Conservation (phyloP, 2,797 vertebrate genomes). For the Artibeus lituratus region DNA sequence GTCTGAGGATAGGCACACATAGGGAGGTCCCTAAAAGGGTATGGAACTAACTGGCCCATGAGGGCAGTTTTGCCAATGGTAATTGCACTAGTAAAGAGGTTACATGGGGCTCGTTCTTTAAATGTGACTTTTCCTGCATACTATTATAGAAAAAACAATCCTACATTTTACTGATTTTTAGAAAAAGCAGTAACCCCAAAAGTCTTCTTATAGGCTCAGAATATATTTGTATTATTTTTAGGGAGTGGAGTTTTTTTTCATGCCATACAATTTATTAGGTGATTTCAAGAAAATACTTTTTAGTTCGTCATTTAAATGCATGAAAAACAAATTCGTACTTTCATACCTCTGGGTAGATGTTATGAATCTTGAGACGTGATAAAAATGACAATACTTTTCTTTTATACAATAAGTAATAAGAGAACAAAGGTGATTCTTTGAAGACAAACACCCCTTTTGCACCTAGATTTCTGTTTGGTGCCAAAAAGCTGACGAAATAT, state of each 20-base stretch:
- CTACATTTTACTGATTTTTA: background rate
- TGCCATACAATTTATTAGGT: background rate
- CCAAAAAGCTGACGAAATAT: background rate
- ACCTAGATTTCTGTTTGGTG: background rate
- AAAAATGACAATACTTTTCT: background rate
- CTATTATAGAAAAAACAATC: background rate
- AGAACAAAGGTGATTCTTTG: background rate
- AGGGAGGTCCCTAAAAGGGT: background rate
- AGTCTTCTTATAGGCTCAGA: background rate
- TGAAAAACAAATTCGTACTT: slow-evolving; percentile 25
- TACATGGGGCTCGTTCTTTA: background rate
- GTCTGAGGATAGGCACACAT: background rate
- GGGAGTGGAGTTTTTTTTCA: background rate
- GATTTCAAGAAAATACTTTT: background rate
- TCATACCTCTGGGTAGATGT: background rate
- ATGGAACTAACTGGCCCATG: background rate
- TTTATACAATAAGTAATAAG: background rate
- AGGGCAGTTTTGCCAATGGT: background rate
- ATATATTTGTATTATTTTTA: background rate
- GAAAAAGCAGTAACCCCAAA: background rate
- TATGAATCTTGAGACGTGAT: background rate
- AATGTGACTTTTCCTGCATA: background rate
- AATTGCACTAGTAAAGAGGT: background rate
- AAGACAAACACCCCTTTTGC: background rate
- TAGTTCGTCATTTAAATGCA: slow-evolving; percentile 58